Evolutionary conservation across 2,888 invertebrate species (phyloP).

Genomic region (Polyploca ridens): DNA sequence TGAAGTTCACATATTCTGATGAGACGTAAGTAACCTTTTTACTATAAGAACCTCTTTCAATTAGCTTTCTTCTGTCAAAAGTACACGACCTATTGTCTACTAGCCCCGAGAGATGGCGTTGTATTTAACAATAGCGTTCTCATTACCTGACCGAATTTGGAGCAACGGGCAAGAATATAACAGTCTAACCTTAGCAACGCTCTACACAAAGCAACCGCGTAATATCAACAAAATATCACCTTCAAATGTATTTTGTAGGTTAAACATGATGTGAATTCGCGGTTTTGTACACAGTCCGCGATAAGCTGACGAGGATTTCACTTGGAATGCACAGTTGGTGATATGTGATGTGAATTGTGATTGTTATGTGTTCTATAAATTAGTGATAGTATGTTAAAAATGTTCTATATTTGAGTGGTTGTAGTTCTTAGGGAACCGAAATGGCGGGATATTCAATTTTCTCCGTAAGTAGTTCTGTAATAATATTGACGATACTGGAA

Average conservation of each 20-base stretch:
- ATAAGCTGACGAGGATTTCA: slow-evolving; percentile 50
- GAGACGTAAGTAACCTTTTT: slow-evolving; percentile 89
- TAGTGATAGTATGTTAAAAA: slow-evolving; percentile 37
- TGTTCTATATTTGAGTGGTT: slow-evolving; percentile 30
- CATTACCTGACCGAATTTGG: slow-evolving; percentile 67
- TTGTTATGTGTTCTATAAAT: slow-evolving; percentile 34
- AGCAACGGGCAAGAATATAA: slow-evolving; percentile 33
- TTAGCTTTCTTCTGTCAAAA: slow-evolving; percentile 9
- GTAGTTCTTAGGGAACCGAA: slow-evolving; percentile 29
- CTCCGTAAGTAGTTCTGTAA: slow-evolving; percentile 46
- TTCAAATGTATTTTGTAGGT: slow-evolving; percentile 84
- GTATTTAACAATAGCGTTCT: slow-evolving; percentile 33
- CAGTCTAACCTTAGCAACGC: slow-evolving; percentile 36
- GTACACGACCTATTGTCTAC: slow-evolving; percentile 21
- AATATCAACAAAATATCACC: slow-evolving; percentile 85
- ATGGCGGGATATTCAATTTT: slow-evolving; percentile 67
- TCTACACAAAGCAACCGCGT: slow-evolving; percentile 51
- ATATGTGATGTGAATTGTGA: slow-evolving; percentile 50
- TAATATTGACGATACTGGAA: slow-evolving; percentile 12
- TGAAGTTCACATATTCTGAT: slow-evolving; percentile 98
- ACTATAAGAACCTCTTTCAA: slow-evolving; percentile 1
- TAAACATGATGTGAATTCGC: slow-evolving; percentile 80
- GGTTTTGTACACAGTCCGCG: slow-evolving; percentile 73
- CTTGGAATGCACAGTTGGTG: slow-evolving; percentile 43
- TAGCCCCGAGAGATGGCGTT: slow-evolving; percentile 68